These are phyloP conservation scores for Hemichromis elongatus DNA, from an alignment of 2,113 vertebrate genomes.

Conservation along the genomic window DNA sequence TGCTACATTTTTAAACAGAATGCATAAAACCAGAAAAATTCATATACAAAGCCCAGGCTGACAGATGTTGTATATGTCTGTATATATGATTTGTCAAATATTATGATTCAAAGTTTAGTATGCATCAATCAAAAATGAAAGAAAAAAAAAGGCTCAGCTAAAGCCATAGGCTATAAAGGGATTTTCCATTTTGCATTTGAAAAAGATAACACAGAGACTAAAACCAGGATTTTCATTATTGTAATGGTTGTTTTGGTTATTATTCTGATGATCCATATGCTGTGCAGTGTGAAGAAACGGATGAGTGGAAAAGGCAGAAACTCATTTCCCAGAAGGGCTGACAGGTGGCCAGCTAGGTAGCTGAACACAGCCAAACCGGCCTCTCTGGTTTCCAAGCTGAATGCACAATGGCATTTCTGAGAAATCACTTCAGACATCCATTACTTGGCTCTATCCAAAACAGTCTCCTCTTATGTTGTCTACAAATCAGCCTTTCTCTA, in stretches of 20 bases:
- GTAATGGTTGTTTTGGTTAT: background rate
- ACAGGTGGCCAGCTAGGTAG: background rate
- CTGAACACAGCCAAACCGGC: constrained; percentile 9
- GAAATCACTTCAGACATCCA: constrained; percentile 38
- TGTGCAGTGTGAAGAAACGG: background rate
- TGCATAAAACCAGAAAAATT: background rate
- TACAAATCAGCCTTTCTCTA: constrained; percentile 1
- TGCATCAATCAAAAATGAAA: background rate
- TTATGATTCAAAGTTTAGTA: background rate
- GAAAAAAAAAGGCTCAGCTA: background rate
- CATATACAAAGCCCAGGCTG: background rate
- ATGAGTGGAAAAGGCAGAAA: background rate
- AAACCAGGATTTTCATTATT: background rate
- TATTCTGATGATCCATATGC: background rate
- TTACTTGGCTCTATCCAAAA: constrained; percentile 9
- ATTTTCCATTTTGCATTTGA: background rate
- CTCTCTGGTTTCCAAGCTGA: constrained; percentile 16
- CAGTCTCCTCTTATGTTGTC: background rate
- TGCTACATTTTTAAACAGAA: background rate
- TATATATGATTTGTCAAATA: background rate
- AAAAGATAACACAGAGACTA: background rate
- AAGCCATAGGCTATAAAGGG: background rate
- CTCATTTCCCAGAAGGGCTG: constrained; percentile 24
- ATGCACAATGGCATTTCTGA: constrained; percentile 11
- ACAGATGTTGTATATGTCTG: background rate